These are phyloP conservation scores for Urechis unicinctus DNA, from an alignment of 2,888 invertebrate species.

Conservation along the genomic window DNA sequence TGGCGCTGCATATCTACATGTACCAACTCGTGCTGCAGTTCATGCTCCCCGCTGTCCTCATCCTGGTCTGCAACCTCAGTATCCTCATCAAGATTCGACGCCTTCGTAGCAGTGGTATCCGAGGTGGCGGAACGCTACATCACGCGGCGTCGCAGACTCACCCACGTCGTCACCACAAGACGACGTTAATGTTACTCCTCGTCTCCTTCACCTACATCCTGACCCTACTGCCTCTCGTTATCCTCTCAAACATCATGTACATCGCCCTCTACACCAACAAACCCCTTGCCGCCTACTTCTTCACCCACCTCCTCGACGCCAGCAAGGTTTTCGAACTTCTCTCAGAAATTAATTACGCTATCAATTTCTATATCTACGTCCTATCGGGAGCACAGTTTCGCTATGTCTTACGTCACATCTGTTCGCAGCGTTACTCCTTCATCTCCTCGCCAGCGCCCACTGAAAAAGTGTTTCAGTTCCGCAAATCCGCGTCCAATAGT, in stretches of 20 bases:
- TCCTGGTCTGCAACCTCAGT: conserved; percentile 32
- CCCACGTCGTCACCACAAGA: conserved; percentile 18
- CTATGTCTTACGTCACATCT: conserved; percentile 26
- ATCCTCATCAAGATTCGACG: conserved; percentile 32
- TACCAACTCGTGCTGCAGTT: conserved; percentile 36
- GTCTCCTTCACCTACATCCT: conserved; percentile 34
- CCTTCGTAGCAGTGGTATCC: conserved; percentile 8
- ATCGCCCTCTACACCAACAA: conserved; percentile 18
- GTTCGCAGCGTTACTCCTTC: conserved; percentile 11
- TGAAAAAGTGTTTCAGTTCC: conserved; percentile 14
- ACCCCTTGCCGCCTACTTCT: conserved; percentile 13
- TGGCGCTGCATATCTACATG: conserved; percentile 32
- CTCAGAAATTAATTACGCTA: conserved; percentile 32
- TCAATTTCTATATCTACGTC: conserved; percentile 40
- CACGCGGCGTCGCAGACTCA: neutral
- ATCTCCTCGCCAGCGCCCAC: conserved; percentile 7
- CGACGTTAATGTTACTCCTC: conserved; percentile 34
- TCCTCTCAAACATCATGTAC: conserved; percentile 28
- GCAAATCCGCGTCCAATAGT: conserved; percentile 5
- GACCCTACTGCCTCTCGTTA: conserved; percentile 30
- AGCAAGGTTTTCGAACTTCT: conserved; percentile 24
- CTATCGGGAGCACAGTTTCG: conserved; percentile 34
- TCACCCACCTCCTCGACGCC: conserved; percentile 21
- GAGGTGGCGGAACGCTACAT: neutral
- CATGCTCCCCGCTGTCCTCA: conserved; percentile 32